Conservation (phyloP, 2,113 vertebrate species). For the Rhodinocichla rosea region DNA sequence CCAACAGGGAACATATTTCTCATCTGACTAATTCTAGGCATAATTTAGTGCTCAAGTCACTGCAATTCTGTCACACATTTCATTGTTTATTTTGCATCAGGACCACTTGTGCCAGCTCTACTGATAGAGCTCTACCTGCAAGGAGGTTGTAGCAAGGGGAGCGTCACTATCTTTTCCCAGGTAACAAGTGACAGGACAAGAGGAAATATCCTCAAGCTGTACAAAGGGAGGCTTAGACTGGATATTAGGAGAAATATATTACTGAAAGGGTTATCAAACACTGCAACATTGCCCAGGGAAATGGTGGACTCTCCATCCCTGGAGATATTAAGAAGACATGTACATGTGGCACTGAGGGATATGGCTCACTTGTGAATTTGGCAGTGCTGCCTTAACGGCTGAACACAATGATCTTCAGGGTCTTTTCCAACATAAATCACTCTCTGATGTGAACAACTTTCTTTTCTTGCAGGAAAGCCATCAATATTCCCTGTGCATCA, state of each 20-base stretch:
- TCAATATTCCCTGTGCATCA: neutral
- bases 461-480: neutral
- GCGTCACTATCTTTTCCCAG: neutral
- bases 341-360: neutral
- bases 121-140: neutral
- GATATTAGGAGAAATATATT: neutral
- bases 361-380: neutral
- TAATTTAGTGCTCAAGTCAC: neutral
- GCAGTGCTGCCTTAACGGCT: accelerated
- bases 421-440: neutral
- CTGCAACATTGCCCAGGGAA: neutral
- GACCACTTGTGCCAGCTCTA: neutral
- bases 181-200: neutral
- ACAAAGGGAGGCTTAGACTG: neutral
- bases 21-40: neutral
- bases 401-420: neutral
- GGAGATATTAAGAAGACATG: neutral
- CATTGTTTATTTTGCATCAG: neutral
- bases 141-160: neutral
- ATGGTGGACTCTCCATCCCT: neutral
- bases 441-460: neutral
- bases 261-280: neutral
- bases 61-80: neutral
- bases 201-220: neutral
- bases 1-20: neutral